Evolutionary conservation across 2,888 invertebrate species (phyloP), one percentile per base, ranked within the genome.

Genomic region (Dorcus hopei): DNA sequence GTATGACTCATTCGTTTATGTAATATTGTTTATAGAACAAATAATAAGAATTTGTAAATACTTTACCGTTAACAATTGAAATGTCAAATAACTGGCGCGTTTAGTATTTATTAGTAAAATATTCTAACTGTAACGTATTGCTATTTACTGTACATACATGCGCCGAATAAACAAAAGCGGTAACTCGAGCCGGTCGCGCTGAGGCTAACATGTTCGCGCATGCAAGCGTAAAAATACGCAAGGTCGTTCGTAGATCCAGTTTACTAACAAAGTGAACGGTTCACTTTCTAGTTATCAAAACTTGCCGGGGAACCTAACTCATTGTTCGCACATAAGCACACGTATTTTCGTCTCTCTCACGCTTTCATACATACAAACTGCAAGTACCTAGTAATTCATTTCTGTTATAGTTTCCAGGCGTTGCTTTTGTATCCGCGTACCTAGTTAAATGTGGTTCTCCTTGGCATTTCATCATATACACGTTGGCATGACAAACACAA

Each of bases 211-310:
- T 23, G 9, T 49, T 9, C 3, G 49, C 33, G 19, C 33, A 38
- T 14, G 9, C 38, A 38, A 9, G 26, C n/a, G n/a, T 23, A 26
- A 38, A 54, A 58, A 57, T 57, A 55, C 26, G 67, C 72, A 71
- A 72, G 72, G 72, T 54, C 72, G 70, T 68, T 65, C 57, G 52
- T 65, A 68, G 68, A 73, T 72, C 71, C 68, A 72, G 71, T 71
- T 70, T 69, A 66, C 63, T 63, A 66, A 62, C 55, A 61, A 64
- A 69, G 68, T 68, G 68, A 69, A 68, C 65, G 69, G 68, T 67
- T 66, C 61, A 72, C 72, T 72, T 73, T 73, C 71, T 66, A 58
- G 16, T 33, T 45, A 26, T 45, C 19, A 38, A 33, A 45, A 53
- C 33, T 16, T 45, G 33, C 33, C 33, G 23, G 9, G 19, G 45